Conservation (phyloP, 2,113 vertebrate genomes). For the Phalacrocorax carbo region DNA sequence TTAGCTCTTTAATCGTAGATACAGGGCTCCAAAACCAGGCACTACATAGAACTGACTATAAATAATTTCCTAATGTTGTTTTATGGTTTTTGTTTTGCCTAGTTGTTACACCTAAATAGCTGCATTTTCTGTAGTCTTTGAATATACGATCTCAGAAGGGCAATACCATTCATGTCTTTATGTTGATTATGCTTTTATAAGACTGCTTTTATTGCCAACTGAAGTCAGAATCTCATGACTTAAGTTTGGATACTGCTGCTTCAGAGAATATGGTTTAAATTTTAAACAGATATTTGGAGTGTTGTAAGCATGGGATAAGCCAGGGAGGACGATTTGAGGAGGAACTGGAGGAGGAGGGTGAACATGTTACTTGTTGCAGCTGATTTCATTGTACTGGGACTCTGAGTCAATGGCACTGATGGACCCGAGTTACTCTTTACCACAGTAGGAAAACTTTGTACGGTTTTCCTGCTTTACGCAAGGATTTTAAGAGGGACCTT, state of each 20-base stretch:
- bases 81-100: not conserved
- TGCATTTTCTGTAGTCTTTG: not conserved
- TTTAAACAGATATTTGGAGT: not conserved
- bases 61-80: not conserved
- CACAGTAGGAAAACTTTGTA: not conserved
- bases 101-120: not conserved
- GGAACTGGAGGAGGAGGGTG: not conserved
- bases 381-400: not conserved
- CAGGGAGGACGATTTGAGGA: not conserved
- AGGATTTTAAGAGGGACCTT: not conserved
- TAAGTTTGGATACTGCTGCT: not conserved
- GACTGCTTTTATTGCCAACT: not conserved
- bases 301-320: not conserved
- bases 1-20: not conserved
- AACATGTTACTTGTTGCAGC: not conserved
- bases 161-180: not conserved
- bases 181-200: not conserved
- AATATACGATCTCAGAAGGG: not conserved
- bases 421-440: not conserved
- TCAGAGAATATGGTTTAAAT: not conserved
- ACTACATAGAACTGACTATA: not conserved
- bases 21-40: not conserved
- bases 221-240: not conserved
- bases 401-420: not conserved
- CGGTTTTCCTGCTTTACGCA: not conserved